Evolutionary conservation across 2,888 invertebrate genomes (phyloP).

Genomic region (Psococerastis gibbosa): DNA sequence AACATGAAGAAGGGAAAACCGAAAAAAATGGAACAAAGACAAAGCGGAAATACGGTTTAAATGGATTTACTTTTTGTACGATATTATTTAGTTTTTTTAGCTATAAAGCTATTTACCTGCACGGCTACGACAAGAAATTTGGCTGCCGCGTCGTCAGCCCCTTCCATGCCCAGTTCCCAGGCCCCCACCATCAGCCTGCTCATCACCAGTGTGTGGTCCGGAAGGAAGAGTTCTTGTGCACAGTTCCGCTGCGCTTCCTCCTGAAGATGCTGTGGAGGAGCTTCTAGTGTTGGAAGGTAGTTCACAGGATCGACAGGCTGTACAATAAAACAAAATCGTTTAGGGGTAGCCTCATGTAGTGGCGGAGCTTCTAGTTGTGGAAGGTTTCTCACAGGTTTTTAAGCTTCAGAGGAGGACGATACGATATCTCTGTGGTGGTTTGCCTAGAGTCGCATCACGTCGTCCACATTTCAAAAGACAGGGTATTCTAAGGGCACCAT

Average conservation of each 20-base stretch:
- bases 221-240: slow-evolving; percentile 57
- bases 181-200: slow-evolving; percentile 69
- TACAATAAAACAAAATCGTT: slow-evolving; percentile 12
- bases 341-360: no score
- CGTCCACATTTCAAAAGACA: no score
- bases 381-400: slow-evolving; percentile 23
- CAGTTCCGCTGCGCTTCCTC: slow-evolving; percentile 35
- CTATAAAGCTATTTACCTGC: slow-evolving; percentile 34
- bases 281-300: slow-evolving; percentile 24
- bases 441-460: no score
- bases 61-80: slow-evolving; percentile 7
- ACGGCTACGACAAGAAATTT: slow-evolving; percentile 66
- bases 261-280: slow-evolving; percentile 24
- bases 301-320: slow-evolving; percentile 25
- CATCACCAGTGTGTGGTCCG: slow-evolving; percentile 64
- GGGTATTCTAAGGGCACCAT: no score
- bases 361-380: slow-evolving; percentile 24
- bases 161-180: slow-evolving; percentile 75
- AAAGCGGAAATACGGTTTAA: slow-evolving; percentile 5
- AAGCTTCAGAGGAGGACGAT: no score
- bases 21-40: no score
- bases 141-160: slow-evolving; percentile 65
- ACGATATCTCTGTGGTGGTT: no score
- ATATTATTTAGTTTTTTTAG: no score
- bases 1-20: no score